Evolutionary conservation across 2,113 vertebrate species (phyloP), one percentile per base, ranked within the genome.

Genomic region (Capricornis sumatraensis): DNA sequence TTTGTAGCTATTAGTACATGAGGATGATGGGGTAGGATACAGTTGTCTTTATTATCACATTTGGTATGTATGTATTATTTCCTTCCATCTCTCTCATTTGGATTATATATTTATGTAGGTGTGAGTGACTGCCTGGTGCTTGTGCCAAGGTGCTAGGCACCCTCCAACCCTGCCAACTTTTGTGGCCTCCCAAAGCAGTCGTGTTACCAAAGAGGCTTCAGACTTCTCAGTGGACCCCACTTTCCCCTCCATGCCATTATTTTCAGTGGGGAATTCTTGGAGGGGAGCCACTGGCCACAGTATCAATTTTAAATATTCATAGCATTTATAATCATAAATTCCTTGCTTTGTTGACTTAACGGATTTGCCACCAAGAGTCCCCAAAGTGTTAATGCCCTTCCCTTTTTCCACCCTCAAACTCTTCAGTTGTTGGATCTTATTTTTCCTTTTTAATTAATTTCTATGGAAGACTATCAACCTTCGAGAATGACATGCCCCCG

Each of bases 131-230:
- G 96, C 97, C 97, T 97, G 97, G 97, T 95, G 97, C 90, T 96
- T 97, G 97, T 98, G 98, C 97, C 98, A 96, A 97, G 96, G 94
- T 96, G 96, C 97, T 98, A 96, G 96, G 97, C 95, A 94, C 94
- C 97, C 94, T 96, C 95, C 87, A 96, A 71, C 79, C 84, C 87
- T 97, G 96, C 96, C 98, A 97, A 95, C 62, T 96, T 95, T 89
- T 95, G 78, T 98, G 97, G 95, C 97, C 98, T 97, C 98, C 98
- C 98, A 98, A 98, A 98, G 97, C 96, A 97, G 91, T 98, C 83
- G 43, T 97, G 84, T 98, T 97, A 98, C 98, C 98, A 98, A 98
- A 98, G 98, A 97, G 97, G 98, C 96, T 95, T 98, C 96, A 88
- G 11, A 97, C 96, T 71, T 84, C 87, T 95, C 82, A 86, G 91